Evolutionary conservation across 92 coral and sea anemone species (phyloP), one percentile per base, ranked within the genome.

Genomic region (Pocillopora grandis): DNA sequence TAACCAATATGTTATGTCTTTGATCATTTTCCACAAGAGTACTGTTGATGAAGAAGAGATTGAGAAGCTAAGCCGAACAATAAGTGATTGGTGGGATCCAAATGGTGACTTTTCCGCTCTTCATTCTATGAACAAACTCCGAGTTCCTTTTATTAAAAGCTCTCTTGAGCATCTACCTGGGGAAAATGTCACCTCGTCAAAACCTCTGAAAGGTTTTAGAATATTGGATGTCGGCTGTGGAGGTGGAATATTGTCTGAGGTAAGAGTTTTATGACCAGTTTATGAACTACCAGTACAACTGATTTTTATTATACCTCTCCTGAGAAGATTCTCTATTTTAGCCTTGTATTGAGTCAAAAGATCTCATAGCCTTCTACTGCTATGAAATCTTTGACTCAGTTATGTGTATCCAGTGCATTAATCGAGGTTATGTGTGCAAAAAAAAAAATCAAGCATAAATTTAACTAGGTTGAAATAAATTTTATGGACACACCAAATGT

Each of bases 191-290:
- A 71, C 33, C 58, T 81, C 77, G 10, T 86, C 93, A 8, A 84
- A 84, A 70, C 95, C 98, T 19, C 92, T 96, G 10, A 69, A 72
- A 58, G 95, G 91, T 18, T 78, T 85, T 35, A 87, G 82, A 62
- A 84, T 96, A 36, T 85, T 96, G 42, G 99, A 96, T 72, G 89
- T 94, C 57, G 99, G 99, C 15, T 96, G 99, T 86, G 99, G 99
- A 64, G 99, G 99, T 33, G 99, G 99, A 9, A 90, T 96, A 60
- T 72, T 96, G 35, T 87, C 93, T 10, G 98, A 96, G 97, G 99
- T 94, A 80, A 18, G 60, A 10, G 10, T 17, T 1, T 31, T 16
- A 2, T 69, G 17, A 13, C 17, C 9, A 5, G n/a, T 69, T 16
- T 16, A 5, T 18, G 56, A 12, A 59, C 18, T 10, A 59, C 0